Base-by-base conservation (phyloP, 2,888 invertebrate genomes). In the Plusia festucae region DNA sequence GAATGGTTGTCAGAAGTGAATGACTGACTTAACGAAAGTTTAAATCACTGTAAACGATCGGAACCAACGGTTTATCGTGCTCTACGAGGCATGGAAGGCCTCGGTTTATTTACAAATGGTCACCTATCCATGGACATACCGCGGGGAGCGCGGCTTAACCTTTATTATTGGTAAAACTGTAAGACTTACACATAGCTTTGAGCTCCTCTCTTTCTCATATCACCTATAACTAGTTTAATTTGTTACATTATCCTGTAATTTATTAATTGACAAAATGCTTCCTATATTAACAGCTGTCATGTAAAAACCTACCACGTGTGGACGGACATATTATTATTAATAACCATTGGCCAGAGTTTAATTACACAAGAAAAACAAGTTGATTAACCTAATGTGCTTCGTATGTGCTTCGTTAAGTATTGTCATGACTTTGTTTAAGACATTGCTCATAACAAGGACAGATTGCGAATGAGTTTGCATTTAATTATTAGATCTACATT, bases 341-440 rank as follows among this genome's bases (percentile, higher is more conserved):
- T 40, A 40, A n/a, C 40, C 40, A 40, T 40, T 40, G n/a, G 40
- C 40, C n/a, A 6, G n/a, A n/a, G 40, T 40, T 40, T 40, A 40
- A 40, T 40, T 40, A 40, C n/a, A 40, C 40, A n/a, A 40, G 40
- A 40, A 40, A 40, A 40, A 40, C 40, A 40, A 40, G n/a, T n/a
- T 40, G 40, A 40, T 40, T 40, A 40, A 40, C 40, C 40, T 40
- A 40, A 40, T 40, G 40, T 15, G n/a, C 40, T 40, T 40, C n/a
- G 40, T 40, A 40, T 40, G 40, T 15, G n/a, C 40, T 40, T 40
- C n/a, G 40, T 40, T 40, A 40, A 1, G 34, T 40, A 15, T n/a
- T 40, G 40, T 7, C n/a, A n/a, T 6, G 40, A 6, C n/a, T n/a
- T n/a, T 40, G 34, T 34, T 34, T 34, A 15, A 15, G 13, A 34